Conservation (phyloP, 2,888 invertebrate species). For the Meteorus colon region DNA sequence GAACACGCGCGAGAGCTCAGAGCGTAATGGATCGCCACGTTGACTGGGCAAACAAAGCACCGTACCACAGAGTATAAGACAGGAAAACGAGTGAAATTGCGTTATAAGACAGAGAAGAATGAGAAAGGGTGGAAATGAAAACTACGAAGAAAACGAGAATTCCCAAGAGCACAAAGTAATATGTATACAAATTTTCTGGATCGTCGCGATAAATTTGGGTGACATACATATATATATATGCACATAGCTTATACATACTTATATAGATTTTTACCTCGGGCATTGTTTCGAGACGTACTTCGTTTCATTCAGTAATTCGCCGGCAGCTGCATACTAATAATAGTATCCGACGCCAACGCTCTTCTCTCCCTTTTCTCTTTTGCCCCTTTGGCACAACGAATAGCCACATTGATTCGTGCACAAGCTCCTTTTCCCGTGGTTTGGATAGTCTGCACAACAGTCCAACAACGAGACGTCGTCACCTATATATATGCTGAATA, state of each 20-base stretch:
- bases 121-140: neutral
- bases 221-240: constrained; percentile 5
- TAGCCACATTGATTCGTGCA: constrained; percentile 38
- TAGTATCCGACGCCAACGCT: constrained; percentile 62
- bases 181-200: neutral
- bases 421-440: constrained; percentile 24
- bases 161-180: neutral
- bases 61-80: neutral
- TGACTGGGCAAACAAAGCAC: neutral
- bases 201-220: neutral
- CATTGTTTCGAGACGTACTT: constrained; percentile 65
- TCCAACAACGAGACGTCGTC: constrained; percentile 4
- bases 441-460: constrained; percentile 17
- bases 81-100: neutral
- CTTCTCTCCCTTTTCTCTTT: constrained; percentile 49
- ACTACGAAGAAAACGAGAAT: neutral
- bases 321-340: constrained; percentile 68
- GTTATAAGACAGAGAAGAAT: neutral
- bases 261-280: constrained; percentile 35
- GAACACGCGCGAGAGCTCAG: constrained; percentile 28
- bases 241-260: constrained; percentile 22
- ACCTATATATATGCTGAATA: neutral
- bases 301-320: constrained; percentile 67
- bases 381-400: constrained; percentile 28
- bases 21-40: neutral